Evolutionary conservation across 1,140 invertebrate genomes (phyloP).

Genomic region (Macrobrachium nipponense): DNA sequence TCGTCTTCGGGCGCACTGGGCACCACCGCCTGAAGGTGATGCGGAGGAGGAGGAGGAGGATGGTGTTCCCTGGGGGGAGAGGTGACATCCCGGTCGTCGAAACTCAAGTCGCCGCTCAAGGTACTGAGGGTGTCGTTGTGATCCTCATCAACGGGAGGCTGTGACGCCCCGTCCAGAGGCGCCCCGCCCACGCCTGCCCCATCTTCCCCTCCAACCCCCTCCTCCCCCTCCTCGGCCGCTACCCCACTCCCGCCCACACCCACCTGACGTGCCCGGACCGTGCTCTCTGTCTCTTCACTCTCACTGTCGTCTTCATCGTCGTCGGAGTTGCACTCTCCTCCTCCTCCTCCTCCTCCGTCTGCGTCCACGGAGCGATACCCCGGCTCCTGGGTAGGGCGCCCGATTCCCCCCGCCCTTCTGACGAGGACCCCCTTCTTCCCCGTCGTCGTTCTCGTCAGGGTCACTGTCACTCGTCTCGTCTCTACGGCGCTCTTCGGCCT

Average conservation of each 20-base stretch:
- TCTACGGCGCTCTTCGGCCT: background rate
- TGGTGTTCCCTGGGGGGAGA: constrained; percentile 7
- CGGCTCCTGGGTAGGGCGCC: background rate
- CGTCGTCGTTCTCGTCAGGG: background rate
- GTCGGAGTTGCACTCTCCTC: constrained; percentile 3
- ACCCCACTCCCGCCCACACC: background rate
- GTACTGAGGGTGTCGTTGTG: constrained; percentile 56
- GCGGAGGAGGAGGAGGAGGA: no score
- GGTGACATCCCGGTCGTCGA: constrained; percentile 39
- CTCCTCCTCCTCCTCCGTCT: no score
- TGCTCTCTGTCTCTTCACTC: constrained; percentile 58
- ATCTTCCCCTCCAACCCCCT: background rate
- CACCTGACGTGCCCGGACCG: constrained; percentile 38
- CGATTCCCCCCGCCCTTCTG: background rate
- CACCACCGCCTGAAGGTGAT: no score
- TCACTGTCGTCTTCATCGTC: constrained; percentile 51
- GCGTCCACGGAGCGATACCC: background rate
- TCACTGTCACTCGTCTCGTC: background rate
- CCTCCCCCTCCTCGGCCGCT: background rate
- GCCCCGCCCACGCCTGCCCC: background rate
- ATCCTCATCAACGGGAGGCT: constrained; percentile 26
- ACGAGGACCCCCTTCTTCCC: background rate
- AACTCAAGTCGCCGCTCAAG: constrained; percentile 49
- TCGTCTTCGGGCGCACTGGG: no score
- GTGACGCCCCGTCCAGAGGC: no score